Conservation (phyloP, 2,888 invertebrate species). For the Torymus texanus region DNA sequence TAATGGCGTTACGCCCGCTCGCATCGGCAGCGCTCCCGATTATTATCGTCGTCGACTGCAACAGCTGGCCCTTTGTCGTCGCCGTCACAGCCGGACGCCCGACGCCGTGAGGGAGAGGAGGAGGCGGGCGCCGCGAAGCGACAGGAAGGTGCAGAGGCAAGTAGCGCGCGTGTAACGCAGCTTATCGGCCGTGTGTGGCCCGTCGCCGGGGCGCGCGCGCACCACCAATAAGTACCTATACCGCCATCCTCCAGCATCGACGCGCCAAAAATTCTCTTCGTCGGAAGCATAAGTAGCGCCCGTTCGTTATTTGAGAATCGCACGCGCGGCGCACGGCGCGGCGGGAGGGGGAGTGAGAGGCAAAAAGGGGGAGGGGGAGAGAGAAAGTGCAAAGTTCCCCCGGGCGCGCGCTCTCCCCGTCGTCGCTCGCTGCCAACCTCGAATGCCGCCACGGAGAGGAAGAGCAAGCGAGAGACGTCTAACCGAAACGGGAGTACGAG, state of each 20-base stretch:
- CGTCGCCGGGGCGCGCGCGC: too few species aligned
- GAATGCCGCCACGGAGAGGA: too few species aligned
- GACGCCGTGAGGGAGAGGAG: conserved; percentile 1
- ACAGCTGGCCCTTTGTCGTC: not conserved
- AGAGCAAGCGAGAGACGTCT: too few species aligned
- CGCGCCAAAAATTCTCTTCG: conserved; percentile 48
- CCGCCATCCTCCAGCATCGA: conserved; percentile 1
- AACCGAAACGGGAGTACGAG: not conserved
- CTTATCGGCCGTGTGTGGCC: too few species aligned
- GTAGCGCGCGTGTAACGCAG: not conserved
- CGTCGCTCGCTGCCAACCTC: not conserved
- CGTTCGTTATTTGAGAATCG: not conserved
- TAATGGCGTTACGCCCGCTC: conserved; percentile 61
- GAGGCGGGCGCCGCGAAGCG: not conserved
- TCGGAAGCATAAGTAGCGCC: too few species aligned
- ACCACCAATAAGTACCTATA: not conserved
- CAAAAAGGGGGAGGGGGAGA: conserved; percentile 13
- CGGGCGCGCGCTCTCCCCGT: not conserved
- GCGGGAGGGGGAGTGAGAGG: conserved; percentile 14
- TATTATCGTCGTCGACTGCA: not conserved
- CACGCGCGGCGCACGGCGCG: not conserved
- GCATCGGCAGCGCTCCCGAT: not conserved
- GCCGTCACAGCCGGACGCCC: not conserved
- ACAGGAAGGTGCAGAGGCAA: too few species aligned
- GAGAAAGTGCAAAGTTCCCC: conserved; percentile 47